Evolutionary conservation across 2,888 invertebrate species (phyloP).

Genomic region (Andrena fulva): DNA sequence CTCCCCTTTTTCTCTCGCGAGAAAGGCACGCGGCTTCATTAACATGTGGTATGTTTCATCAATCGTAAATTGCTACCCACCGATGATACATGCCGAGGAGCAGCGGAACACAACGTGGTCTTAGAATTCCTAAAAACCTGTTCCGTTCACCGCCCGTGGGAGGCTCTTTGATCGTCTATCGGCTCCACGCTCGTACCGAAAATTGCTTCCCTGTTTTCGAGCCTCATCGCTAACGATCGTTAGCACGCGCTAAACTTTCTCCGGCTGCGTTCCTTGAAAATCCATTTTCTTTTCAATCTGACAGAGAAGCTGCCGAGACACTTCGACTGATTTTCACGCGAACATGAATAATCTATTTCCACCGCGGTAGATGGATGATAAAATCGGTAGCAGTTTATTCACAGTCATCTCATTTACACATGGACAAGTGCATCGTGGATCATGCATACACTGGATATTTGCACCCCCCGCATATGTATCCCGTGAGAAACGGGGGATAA

Average conservation of each 20-base stretch:
- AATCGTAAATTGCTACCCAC: constrained; percentile 24
- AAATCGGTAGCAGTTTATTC: too few species aligned
- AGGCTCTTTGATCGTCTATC: constrained; percentile 11
- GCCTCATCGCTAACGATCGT: background rate
- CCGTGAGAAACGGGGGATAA: background rate
- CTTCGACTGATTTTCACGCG: background rate
- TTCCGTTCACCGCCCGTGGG: constrained; percentile 1
- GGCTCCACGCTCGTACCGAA: constrained; percentile 7
- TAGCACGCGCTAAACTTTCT: background rate
- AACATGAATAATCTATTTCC: too few species aligned
- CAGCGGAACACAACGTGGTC: background rate
- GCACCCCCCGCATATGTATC: background rate
- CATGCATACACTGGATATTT: background rate
- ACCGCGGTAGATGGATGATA: too few species aligned
- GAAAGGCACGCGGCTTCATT: constrained; percentile 19
- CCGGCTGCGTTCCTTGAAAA: background rate
- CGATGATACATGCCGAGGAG: background rate
- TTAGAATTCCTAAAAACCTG: constrained; percentile 26
- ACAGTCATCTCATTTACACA: background rate
- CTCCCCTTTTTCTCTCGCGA: background rate
- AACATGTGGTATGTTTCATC: constrained; percentile 22
- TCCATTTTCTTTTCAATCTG: background rate
- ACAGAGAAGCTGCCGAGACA: background rate
- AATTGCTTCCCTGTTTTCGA: background rate
- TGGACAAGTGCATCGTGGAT: background rate